These are phyloP conservation scores for Tadarida brasiliensis DNA, from an alignment of 2,797 vertebrate genomes.

Conservation along the genomic window DNA sequence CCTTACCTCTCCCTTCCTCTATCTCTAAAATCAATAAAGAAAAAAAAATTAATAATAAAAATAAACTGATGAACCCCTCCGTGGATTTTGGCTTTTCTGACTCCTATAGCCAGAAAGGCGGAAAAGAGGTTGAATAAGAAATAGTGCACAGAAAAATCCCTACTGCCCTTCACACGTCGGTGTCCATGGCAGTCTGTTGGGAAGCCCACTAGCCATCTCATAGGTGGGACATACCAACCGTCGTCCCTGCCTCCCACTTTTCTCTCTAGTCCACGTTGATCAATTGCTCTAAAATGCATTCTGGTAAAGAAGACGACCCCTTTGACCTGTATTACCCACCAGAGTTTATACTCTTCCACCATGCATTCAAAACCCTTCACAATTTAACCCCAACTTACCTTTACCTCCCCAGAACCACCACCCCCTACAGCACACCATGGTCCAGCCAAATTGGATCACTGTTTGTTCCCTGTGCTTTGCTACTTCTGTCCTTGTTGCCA, in stretches of 20 bases:
- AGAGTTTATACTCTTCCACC: neutral
- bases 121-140: neutral
- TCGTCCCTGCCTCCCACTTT: neutral
- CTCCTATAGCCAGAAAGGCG: neutral
- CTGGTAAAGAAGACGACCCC: neutral
- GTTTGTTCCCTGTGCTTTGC: slow-evolving; percentile 21
- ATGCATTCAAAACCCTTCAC: neutral
- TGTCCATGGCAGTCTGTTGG: neutral
- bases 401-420: neutral
- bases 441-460: slow-evolving; percentile 26
- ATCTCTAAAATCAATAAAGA: too few species aligned
- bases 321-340: neutral
- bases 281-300: neutral
- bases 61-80: neutral
- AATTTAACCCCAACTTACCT: slow-evolving; percentile 55
- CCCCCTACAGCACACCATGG: neutral
- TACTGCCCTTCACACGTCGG: neutral
- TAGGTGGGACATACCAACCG: fast-evolving
- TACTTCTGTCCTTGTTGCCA: slow-evolving; percentile 53
- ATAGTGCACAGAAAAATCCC: neutral
- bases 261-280: neutral
- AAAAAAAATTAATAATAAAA: too few species aligned
- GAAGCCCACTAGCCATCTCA: neutral
- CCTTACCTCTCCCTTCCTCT: too few species aligned
- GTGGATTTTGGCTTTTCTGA: neutral